These are phyloP conservation scores for Psophia crepitans DNA, from an alignment of 2,113 vertebrate species.

Conservation along the genomic window DNA sequence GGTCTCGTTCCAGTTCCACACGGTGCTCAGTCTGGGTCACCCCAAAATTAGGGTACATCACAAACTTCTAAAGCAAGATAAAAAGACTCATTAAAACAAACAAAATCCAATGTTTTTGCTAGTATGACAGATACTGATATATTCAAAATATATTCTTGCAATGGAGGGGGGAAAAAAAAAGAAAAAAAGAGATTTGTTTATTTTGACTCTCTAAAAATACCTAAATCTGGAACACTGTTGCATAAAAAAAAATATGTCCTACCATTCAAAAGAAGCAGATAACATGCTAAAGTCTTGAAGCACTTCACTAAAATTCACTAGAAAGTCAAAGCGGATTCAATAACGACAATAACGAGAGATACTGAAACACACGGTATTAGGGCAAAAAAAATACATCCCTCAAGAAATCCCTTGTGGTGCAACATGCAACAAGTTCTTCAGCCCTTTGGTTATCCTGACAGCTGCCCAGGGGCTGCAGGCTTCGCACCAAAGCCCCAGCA, in stretches of 20 bases:
- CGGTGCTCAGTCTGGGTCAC: not conserved
- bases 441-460: no score
- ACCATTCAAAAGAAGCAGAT: not conserved
- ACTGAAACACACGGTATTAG: not conserved
- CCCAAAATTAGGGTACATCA: not conserved
- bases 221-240: not conserved
- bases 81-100: not conserved
- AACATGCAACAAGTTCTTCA: not conserved
- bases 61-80: not conserved
- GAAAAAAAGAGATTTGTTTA: not conserved
- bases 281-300: not conserved
- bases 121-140: not conserved
- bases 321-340: not conserved
- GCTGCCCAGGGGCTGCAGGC: not conserved
- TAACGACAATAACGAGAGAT: not conserved
- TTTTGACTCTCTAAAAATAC: not conserved
- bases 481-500: not conserved
- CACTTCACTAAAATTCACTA: not conserved
- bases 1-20: not conserved
- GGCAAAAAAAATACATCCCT: not conserved
- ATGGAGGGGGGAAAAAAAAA: fast-evolving
- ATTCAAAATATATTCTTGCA: not conserved
- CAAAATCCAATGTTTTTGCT: not conserved
- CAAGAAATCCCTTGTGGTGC: not conserved
- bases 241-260: not conserved